phyloP scores from a whole-genome alignment of 2,797 vertebrate species.

The Coluber constrictor region DNA sequence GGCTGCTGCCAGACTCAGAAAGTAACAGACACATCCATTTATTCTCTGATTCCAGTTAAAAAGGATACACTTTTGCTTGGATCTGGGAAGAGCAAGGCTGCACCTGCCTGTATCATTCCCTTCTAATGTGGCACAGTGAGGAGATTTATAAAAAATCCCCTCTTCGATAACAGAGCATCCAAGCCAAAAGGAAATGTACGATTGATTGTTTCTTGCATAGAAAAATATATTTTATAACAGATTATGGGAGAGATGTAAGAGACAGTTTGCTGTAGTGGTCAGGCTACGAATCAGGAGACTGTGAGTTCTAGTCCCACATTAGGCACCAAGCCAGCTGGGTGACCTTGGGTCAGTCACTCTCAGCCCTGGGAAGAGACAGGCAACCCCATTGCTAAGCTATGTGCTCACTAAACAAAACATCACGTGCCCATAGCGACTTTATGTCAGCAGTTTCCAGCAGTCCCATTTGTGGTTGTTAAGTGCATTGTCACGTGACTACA shows the following conservation, averaged over 20 bases:
- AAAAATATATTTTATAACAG: background rate
- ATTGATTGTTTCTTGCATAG: background rate
- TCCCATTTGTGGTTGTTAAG: background rate
- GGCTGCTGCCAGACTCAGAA: background rate
- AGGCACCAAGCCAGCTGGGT: background rate
- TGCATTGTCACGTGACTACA: background rate
- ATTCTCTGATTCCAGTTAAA: background rate
- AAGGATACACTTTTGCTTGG: background rate
- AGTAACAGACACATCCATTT: background rate
- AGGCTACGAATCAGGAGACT: background rate
- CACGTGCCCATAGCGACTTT: background rate
- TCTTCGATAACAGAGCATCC: background rate
- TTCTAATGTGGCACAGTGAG: background rate
- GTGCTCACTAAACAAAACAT: background rate
- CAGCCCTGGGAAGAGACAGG: background rate
- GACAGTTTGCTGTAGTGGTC: background rate
- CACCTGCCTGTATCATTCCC: background rate
- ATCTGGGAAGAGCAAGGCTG: background rate
- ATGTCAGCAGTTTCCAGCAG: background rate
- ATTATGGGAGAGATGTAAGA: background rate
- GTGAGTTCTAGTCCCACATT: background rate
- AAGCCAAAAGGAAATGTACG: background rate
- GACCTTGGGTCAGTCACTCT: background rate
- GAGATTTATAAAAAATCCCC: background rate
- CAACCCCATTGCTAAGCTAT: background rate